These are phyloP conservation scores for Arrhopalites spinosus DNA, from an alignment of 2,888 invertebrate genomes.

Conservation along the genomic window DNA sequence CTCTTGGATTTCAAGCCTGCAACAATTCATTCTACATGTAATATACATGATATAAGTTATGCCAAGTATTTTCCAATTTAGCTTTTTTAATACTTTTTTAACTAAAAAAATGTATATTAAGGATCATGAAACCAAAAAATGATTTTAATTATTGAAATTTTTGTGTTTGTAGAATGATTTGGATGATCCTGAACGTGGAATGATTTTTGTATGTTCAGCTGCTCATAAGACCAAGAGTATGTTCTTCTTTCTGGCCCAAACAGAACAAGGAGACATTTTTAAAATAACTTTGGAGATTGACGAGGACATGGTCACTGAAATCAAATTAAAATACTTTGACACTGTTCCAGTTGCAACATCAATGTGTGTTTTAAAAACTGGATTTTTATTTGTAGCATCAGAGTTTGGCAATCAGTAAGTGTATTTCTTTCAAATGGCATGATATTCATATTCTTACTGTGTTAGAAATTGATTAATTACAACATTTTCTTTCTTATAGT, in stretches of 20 bases:
- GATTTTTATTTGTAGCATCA: slow-evolving; percentile 96
- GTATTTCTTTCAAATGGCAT: slow-evolving; percentile 25
- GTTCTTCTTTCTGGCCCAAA: slow-evolving; percentile 99
- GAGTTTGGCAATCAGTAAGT: slow-evolving; percentile 99
- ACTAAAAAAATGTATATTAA: not conserved
- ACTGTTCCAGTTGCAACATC: slow-evolving; percentile 96
- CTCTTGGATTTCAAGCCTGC: slow-evolving; percentile 51
- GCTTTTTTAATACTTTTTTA: not conserved
- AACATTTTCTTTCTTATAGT: slow-evolving; percentile 64
- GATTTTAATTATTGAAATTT: not conserved
- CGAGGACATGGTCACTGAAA: slow-evolving; percentile 97
- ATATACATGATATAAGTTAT: not conserved
- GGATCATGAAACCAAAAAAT: not conserved
- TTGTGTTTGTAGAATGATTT: slow-evolving; percentile 60
- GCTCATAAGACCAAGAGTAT: slow-evolving; percentile 99
- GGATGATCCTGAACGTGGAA: slow-evolving; percentile 98
- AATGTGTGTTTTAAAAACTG: slow-evolving; percentile 98
- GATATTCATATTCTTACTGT: not conserved
- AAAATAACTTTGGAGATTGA: slow-evolving; percentile 96
- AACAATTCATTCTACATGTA: slow-evolving; percentile 24
- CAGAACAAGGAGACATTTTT: slow-evolving; percentile 96
- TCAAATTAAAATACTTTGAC: slow-evolving; percentile 98
- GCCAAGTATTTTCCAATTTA: not conserved
- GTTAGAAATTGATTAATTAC: not conserved
- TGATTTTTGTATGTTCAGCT: slow-evolving; percentile 99